Evolutionary conservation across 2,113 vertebrate genomes (phyloP), one percentile per base, ranked within the genome.

Genomic region (Baryphthengus martii): DNA sequence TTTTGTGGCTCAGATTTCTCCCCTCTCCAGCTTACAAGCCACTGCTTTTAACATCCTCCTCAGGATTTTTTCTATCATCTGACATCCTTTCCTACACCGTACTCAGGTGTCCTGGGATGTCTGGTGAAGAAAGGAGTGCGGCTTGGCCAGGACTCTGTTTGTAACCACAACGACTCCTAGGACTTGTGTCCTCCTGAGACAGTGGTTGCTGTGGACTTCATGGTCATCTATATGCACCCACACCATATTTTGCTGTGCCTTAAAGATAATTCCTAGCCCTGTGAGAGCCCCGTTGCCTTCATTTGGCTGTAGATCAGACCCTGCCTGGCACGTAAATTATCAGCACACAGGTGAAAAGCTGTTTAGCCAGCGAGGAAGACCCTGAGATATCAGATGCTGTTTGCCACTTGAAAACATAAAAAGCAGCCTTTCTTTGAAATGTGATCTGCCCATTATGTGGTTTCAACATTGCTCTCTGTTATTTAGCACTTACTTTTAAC

Each of bases 381-480:
- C 2, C 21, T 37, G 85, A 0, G 0, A 20, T 24, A 91, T 67
- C 88, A 89, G 59, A 79, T 73, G 76, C 12, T 24, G 13, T 88
- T 93, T 90, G 66, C 82, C 52, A 73, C 84, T 93, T n/a, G 3
- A 93, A 93, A 93, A 93, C 40, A 72, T 75, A 71, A 86, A 85
- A 73, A 76, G 14, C 39, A 47, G 14, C 28, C 50, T 77, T 67
- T n/a, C 80, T 90, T 95, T 94, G 92, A 96, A 92, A 94, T 35
- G 52, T 40, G 76, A 91, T 91, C 78, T 73, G 55, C 61, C 28
- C 45, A 18, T 78, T 56, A 80, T 65, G 45, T 2, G 28, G 89
- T 90, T 93, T 49, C 61, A 84, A 50, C 11, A 6, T 17, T 83
- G 35, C 8, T 84, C 26, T 67, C 70, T 93, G 35, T 94, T 94